These are phyloP conservation scores for Porites australiensis DNA, from an alignment of 64 coral and sea anemone species.

Conservation along the genomic window DNA sequence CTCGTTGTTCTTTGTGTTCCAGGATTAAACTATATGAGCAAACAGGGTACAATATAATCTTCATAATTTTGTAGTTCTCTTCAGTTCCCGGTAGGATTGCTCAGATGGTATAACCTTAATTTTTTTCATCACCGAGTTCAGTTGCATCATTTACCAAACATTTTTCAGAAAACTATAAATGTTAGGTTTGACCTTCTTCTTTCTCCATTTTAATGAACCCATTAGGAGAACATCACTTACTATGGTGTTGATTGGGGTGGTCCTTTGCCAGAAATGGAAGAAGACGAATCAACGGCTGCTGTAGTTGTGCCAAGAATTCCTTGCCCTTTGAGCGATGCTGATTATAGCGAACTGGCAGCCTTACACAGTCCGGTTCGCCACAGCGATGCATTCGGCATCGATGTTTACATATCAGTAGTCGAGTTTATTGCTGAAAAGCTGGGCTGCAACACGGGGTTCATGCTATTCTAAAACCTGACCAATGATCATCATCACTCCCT, in stretches of 20 bases:
- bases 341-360: slow-evolving; percentile 1
- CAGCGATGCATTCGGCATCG: slow-evolving; percentile 21
- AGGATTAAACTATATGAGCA: no score
- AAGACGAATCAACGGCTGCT: neutral
- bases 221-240: slow-evolving; percentile 40
- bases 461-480: no score
- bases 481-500: no score
- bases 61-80: no score
- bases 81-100: no score
- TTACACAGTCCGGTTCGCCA: slow-evolving; percentile 4
- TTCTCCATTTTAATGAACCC: slow-evolving; percentile 1
- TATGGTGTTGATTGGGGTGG: slow-evolving; percentile 65
- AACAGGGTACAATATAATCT: no score
- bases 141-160: no score
- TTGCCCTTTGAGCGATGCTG: slow-evolving; percentile 39
- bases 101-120: no score
- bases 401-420: slow-evolving; percentile 17
- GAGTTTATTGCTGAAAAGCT: slow-evolving; percentile 23
- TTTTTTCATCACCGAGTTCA: no score
- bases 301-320: slow-evolving; percentile 53
- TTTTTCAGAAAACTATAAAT: no score
- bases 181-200: neutral
- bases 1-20: no score
- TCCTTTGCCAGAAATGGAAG: slow-evolving; percentile 49
- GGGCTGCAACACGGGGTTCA: slow-evolving; percentile 21